Percentiles rank a stretch among this genome's conserved stretches.
Conservation (phyloP, 2,888 invertebrate genomes). For the Rosalia funebris region DNA sequence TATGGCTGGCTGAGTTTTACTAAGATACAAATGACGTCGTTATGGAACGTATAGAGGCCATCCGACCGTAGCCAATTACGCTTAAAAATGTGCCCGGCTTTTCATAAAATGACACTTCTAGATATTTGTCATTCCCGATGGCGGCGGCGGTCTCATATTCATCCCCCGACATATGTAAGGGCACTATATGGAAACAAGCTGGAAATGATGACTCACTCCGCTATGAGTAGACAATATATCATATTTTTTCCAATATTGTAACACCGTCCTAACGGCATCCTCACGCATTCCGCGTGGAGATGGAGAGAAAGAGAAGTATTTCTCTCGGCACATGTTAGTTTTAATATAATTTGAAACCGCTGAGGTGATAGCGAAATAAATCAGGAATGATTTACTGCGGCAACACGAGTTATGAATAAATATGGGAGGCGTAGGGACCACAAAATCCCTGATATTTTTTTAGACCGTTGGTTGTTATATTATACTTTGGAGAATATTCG, state of each 20-base stretch:
- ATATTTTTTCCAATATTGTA: conserved; percentile 26
- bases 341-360: conserved; percentile 24
- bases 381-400: conserved; percentile 15
- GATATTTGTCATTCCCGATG: conserved; percentile 53
- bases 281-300: neutral
- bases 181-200: conserved; percentile 33
- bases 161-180: conserved; percentile 47
- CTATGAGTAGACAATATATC: conserved; percentile 30
- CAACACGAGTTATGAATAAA: conserved; percentile 2
- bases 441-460: neutral
- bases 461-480: neutral
- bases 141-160: conserved; percentile 48
- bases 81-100: conserved; percentile 47
- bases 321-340: conserved; percentile 16
- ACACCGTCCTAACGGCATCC: neutral
- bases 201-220: conserved; percentile 31
- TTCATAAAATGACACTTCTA: conserved; percentile 50
- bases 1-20: conserved; percentile 44
- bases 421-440: neutral
- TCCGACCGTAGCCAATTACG: conserved; percentile 49
- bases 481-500: too few species aligned
- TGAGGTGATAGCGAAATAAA: conserved; percentile 14
- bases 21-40: conserved; percentile 55
- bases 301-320: conserved; percentile 1
- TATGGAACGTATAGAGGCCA: conserved; percentile 45